phyloP scores from a whole-genome alignment of 2,113 vertebrate genomes.

The Scalopus aquaticus region DNA sequence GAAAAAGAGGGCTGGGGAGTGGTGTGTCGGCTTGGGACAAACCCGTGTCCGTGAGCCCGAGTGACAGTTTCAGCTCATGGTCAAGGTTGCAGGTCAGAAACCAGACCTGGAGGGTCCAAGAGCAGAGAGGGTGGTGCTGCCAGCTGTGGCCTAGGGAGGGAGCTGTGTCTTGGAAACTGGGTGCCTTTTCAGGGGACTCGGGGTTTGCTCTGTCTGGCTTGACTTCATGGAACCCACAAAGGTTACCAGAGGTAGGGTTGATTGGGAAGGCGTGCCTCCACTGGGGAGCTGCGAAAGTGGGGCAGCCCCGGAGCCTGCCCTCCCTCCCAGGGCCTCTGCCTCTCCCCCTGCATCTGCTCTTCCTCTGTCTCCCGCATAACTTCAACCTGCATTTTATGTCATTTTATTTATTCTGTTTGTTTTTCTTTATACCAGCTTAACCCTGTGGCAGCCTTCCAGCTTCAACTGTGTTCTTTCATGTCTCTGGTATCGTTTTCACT shows the following conservation, averaged over 20 bases:
- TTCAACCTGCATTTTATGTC: background rate
- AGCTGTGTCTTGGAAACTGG: background rate
- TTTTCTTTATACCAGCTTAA: background rate
- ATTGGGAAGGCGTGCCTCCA: background rate
- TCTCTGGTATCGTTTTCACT: background rate
- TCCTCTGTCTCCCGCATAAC: background rate
- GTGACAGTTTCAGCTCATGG: background rate
- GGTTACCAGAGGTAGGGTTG: background rate
- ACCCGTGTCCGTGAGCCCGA: background rate
- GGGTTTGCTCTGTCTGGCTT: background rate
- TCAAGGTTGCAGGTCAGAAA: background rate
- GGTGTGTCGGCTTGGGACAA: background rate
- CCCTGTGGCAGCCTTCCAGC: background rate
- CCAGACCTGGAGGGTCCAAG: background rate
- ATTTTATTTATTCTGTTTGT: background rate
- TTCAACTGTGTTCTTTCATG: background rate
- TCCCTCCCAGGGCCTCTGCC: background rate
- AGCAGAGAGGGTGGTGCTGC: background rate
- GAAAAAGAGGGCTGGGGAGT: background rate
- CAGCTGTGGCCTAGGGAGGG: background rate
- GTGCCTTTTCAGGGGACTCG: background rate
- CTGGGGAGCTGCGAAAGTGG: background rate
- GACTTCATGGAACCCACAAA: background rate
- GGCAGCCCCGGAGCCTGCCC: fast-evolving
- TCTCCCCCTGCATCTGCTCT: background rate